Evolutionary conservation across 2,888 invertebrate genomes (phyloP), one percentile per base, ranked within the genome.

Genomic region (Nephrocerus scutellatus): DNA sequence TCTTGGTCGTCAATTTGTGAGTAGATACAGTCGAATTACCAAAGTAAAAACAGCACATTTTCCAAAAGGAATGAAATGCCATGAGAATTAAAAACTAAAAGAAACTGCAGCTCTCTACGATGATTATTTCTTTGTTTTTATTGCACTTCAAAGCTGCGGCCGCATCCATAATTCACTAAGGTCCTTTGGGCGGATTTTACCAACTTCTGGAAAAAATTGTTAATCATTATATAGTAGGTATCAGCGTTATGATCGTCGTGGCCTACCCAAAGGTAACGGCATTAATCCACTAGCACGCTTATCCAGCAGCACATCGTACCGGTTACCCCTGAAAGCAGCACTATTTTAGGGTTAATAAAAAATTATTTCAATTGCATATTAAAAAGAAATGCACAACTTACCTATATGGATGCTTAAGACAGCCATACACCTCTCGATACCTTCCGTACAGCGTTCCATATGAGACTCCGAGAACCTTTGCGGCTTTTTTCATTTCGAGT

Each of bases 401-500:
- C 87, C 87, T 80, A 62, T 88, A 88, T 1, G 88, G 87, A 66
- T 88, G 80, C 68, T 88, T 88, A 45, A 88, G 76, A 62, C 88
- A 88, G 14, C 88, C 88, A 60, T 87, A 88, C 12, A 86, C 88
- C 68, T 91, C 90, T 5, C 90, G 72, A 63, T 91, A 91, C 55
- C 90, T 73, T 3, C 90, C 90, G 63, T 91, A 90, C 6, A 91
- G 74, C 0, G 90, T 90, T 5, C 90, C 90, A 70, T 91, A 91
- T 30, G 88, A 89, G 1, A 91, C 90, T 2, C 90, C 90, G 30
- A 90, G 72, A 40, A 91, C 77, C 64, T 90, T 88, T 3, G 90
- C 89, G 3, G 88, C 90, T 51, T 86, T 86, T 69, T 91, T 91
- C 90, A 91, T 90, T 70, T 91, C 90, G 59, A 91, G 67, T 72